Evolutionary conservation across 2,888 invertebrate species (phyloP).

Genomic region (Boloria selene): DNA sequence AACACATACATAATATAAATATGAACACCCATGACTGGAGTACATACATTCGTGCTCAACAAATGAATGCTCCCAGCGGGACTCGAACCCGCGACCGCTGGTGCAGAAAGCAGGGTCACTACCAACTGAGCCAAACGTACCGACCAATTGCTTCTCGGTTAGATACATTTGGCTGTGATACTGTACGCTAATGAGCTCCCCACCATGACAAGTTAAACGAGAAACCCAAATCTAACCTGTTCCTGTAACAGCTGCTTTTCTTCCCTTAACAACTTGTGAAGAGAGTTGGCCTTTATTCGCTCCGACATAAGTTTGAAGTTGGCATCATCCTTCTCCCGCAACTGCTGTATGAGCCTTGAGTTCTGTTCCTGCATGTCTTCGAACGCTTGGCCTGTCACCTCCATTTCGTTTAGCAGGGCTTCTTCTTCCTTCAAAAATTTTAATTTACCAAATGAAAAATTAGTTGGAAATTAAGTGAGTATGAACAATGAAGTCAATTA

Average conservation of each 20-base stretch:
- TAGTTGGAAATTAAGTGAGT: background rate
- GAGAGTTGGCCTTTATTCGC: slow-evolving; percentile 96
- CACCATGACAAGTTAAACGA: too few relatives aligned
- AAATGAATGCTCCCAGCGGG: too few relatives aligned
- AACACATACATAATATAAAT: too few relatives aligned
- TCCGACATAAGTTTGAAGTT: slow-evolving; percentile 99
- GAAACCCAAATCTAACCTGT: slow-evolving; percentile 86
- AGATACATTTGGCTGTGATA: too few relatives aligned
- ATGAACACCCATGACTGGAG: too few relatives aligned
- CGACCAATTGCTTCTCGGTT: too few relatives aligned
- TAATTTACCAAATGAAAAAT: background rate
- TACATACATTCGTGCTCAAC: too few relatives aligned
- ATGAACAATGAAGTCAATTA: too few relatives aligned
- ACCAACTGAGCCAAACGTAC: too few relatives aligned
- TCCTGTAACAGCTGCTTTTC: slow-evolving; percentile 97
- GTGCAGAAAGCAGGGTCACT: too few relatives aligned
- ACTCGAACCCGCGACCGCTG: too few relatives aligned
- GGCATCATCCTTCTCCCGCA: slow-evolving; percentile 98
- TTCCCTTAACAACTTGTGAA: slow-evolving; percentile 95
- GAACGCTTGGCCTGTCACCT: slow-evolving; percentile 99
- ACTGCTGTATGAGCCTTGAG: slow-evolving; percentile 95
- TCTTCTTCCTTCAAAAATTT: slow-evolving; percentile 89
- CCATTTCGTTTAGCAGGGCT: slow-evolving; percentile 98
- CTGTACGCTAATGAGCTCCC: too few relatives aligned
- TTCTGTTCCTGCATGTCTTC: slow-evolving; percentile 99